Conservation (phyloP, 2,113 vertebrate genomes). For the Psittacus erithacus region DNA sequence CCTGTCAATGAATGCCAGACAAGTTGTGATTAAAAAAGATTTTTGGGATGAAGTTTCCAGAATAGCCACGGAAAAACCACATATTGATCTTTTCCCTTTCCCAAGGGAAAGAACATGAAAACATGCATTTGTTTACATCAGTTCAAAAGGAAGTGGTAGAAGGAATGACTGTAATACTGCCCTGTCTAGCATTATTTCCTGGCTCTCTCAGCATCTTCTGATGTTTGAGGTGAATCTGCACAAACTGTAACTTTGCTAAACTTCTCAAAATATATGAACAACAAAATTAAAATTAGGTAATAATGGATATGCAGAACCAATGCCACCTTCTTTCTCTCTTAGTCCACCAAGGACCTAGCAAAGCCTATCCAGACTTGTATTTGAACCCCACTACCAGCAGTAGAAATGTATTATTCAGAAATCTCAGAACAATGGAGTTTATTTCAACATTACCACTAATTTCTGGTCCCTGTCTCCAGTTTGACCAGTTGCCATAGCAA, state of each 20-base stretch:
- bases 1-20: background rate
- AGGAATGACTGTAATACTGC: background rate
- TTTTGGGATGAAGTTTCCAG: background rate
- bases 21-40: constrained; percentile 10
- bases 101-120: constrained; percentile 24
- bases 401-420: background rate
- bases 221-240: background rate
- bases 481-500: background rate
- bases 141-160: constrained; percentile 33
- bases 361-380: background rate
- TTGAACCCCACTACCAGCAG: background rate
- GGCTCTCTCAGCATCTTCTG: background rate
- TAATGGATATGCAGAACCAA: background rate
- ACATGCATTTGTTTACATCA: constrained; percentile 16
- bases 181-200: background rate
- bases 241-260: background rate
- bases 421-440: background rate
- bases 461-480: background rate
- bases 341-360: background rate
- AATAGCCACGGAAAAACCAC: background rate
- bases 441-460: background rate
- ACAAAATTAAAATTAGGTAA: background rate
- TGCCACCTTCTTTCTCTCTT: background rate
- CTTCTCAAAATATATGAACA: background rate
- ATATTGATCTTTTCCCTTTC: constrained; percentile 36